Evolutionary conservation across 2,888 invertebrate genomes (phyloP).

Genomic region (Caprella mutica): DNA sequence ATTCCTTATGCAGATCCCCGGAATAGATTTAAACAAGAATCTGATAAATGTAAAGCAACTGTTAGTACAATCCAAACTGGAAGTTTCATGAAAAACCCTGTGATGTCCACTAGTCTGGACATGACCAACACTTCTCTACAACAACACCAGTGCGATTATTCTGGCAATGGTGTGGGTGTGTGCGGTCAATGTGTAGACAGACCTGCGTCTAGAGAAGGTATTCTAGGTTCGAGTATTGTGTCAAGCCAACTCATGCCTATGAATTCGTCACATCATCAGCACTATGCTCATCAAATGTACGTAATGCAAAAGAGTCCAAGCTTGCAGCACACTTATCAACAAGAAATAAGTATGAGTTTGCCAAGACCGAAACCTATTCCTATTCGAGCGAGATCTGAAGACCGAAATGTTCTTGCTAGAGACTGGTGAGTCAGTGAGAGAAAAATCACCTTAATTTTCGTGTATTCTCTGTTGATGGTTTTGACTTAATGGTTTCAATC

Average conservation of each 20-base stretch:
- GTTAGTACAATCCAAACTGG: neutral
- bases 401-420: conserved; percentile 19
- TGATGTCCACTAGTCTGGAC: neutral
- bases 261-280: conserved; percentile 8
- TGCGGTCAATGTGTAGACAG: conserved; percentile 32
- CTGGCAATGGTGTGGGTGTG: neutral
- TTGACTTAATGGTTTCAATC: too few relatives aligned
- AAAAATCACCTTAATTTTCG: neutral
- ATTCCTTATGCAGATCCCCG: neutral
- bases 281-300: conserved; percentile 1
- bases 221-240: conserved; percentile 15
- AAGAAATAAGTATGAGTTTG: neutral
- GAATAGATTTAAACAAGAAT: too few relatives aligned
- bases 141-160: conserved; percentile 5
- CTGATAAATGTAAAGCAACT: too few relatives aligned
- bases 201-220: conserved; percentile 27
- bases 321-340: neutral
- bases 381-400: conserved; percentile 30
- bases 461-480: neutral
- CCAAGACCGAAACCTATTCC: conserved; percentile 1
- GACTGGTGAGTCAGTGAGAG: conserved; percentile 23
- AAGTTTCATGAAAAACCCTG: conserved; percentile 1
- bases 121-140: neutral
- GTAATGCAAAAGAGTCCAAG: conserved; percentile 6
- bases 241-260: neutral